Conservation (phyloP, 2,888 invertebrate species). For the Linyphia triangularis region DNA sequence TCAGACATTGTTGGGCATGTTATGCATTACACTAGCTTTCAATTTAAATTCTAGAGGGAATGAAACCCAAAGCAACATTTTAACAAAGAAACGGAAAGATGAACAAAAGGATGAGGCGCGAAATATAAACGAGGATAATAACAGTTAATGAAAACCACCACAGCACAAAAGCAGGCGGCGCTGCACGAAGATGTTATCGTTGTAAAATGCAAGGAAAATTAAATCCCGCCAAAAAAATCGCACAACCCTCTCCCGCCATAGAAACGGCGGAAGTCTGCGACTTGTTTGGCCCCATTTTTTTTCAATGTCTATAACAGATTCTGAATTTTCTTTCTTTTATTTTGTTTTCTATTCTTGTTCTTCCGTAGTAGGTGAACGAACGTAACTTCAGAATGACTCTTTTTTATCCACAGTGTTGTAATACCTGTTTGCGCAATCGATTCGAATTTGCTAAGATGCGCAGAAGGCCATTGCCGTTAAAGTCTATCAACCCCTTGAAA, state of each 20-base stretch:
- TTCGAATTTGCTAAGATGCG: background rate
- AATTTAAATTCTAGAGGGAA: too few relatives aligned
- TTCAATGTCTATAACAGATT: constrained; percentile 73
- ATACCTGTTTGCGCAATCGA: background rate
- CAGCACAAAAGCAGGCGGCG: constrained; percentile 51
- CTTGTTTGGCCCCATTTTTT: constrained; percentile 61
- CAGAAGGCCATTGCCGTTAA: background rate
- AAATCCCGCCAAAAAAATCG: constrained; percentile 40
- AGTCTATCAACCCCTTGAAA: too few relatives aligned
- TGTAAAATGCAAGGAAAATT: constrained; percentile 42
- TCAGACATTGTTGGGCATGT: too few relatives aligned
- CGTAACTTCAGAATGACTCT: constrained; percentile 23
- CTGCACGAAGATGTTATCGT: constrained; percentile 28
- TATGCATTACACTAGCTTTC: too few relatives aligned
- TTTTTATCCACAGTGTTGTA: constrained; percentile 22
- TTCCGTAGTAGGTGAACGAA: constrained; percentile 73
- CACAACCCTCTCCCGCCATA: constrained; percentile 38
- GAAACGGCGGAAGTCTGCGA: constrained; percentile 56
- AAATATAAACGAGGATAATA: background rate
- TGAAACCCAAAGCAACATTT: background rate
- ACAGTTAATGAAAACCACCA: constrained; percentile 1
- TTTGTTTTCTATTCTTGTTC: constrained; percentile 63
- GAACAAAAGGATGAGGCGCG: background rate
- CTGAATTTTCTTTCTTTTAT: constrained; percentile 29
- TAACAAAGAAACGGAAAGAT: background rate